Evolutionary conservation across 2,113 vertebrate species (phyloP).

Genomic region (Melanostigma gelatinosum): DNA sequence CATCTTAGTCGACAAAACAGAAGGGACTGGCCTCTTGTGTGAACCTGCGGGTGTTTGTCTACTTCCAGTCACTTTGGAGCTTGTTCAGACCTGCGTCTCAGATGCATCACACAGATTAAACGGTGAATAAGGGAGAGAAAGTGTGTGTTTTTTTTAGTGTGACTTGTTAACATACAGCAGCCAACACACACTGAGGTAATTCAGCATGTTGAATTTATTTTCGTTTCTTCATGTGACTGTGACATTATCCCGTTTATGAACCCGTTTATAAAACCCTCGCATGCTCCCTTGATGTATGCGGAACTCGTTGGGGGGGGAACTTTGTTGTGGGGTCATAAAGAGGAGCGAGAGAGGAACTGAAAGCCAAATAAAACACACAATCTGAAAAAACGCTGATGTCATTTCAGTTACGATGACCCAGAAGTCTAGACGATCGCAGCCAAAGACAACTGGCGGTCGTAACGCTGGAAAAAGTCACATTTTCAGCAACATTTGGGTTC

Average conservation of each 20-base stretch:
- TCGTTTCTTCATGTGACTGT: conserved; percentile 17
- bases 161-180: conserved; percentile 35
- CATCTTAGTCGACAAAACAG: conserved; percentile 44
- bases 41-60: conserved; percentile 42
- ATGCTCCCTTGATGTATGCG: conserved; percentile 23
- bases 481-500: conserved; percentile 60
- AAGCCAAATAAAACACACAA: conserved; percentile 69
- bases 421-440: conserved; percentile 55
- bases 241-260: conserved; percentile 38
- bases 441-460: conserved; percentile 54
- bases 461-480: conserved; percentile 57
- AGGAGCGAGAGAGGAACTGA: conserved; percentile 43
- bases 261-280: conserved; percentile 51
- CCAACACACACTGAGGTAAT: conserved; percentile 16
- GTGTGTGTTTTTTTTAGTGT: conserved; percentile 9
- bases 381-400: conserved; percentile 65
- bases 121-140: conserved; percentile 3
- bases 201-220: conserved; percentile 25
- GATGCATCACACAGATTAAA: conserved; percentile 22
- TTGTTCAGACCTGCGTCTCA: conserved; percentile 56
- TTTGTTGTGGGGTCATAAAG: conserved; percentile 67
- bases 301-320: conserved; percentile 31
- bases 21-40: conserved; percentile 16
- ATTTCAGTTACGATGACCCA: conserved; percentile 61
- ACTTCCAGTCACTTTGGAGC: conserved; percentile 17